Evolutionary conservation across 2,797 vertebrate species (phyloP), one percentile per base, ranked within the genome.

Genomic region (Loriculus beryllinus): DNA sequence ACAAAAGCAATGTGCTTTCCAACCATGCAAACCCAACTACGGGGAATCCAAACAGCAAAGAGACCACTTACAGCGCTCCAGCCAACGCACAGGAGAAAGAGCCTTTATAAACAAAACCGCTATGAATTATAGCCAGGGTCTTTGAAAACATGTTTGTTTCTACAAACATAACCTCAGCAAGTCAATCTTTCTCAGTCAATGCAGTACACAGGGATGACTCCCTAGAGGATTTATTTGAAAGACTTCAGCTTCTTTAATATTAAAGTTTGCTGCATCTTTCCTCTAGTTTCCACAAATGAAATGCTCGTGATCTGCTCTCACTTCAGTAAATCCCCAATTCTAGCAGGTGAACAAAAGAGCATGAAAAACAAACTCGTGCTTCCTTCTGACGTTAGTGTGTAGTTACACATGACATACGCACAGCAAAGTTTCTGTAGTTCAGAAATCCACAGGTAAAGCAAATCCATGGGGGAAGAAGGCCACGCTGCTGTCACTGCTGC

Each of bases 391-490:
- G 5, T 23, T 22, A 33, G 23, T 8, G 45, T 23, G 16, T 4
- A 49, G 60, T 9, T 57, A 33, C 31, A 54, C 18, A 19, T 20
- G 76, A 35, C 8, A 45, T 20, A 68, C 3, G 5, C 22, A 77
- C 10, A 49, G 19, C 49, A 5, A 25, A 37, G 9, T 1, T 1
- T 17, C n/a, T 60, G 82, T 9, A 6, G 18, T 42, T 74, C 35
- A 63, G 67, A 93, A 77, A 56, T 17, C 23, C 59, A 65, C 5
- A 45, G 23, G 40, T 45, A 47, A 0, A 31, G 60, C 16, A 48
- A 54, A 39, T 6, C 54, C 18, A 8, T 0, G 6, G 19, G 17
- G 11, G 39, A 74, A 21, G 60, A 25, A 14, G 1, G 0, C 12
- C 43, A 8, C 0, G 18, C 67, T 75, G 70, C 45, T 49, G 33